A percentile compares a stretch with the other conserved stretches of the same genome.
These are phyloP conservation scores for Porites lutea DNA, from an alignment of 64 coral and sea anemone genomes.

Conservation along the genomic window DNA sequence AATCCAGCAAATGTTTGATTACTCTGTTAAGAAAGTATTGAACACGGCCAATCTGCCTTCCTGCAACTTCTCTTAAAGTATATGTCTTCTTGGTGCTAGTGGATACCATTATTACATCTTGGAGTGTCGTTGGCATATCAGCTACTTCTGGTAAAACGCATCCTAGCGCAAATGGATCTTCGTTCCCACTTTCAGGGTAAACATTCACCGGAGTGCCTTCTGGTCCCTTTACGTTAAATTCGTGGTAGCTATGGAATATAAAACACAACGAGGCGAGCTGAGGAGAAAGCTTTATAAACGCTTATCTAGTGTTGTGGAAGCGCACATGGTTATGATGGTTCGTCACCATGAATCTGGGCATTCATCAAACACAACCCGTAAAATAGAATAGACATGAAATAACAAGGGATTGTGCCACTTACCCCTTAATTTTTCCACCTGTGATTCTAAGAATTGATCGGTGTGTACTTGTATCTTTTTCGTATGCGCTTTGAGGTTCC, in stretches of 20 bases:
- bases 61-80: slow-evolving; percentile 22
- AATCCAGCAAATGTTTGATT: not conserved
- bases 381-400: not conserved
- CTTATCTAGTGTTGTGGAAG: not conserved
- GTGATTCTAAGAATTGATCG: not conserved
- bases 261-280: not conserved
- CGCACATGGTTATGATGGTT: not conserved
- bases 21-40: slow-evolving; percentile 49
- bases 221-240: slow-evolving; percentile 34
- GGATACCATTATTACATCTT: no score
- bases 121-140: no score
- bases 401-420: not conserved
- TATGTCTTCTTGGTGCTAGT: slow-evolving; percentile 21
- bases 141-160: not conserved
- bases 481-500: no score
- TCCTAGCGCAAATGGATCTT: slow-evolving; percentile 15
- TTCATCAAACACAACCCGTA: not conserved
- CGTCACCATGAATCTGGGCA: not conserved
- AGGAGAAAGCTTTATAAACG: no score
- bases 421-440: not conserved
- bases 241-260: slow-evolving; percentile 11
- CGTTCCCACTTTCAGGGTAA: not conserved
- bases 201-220: slow-evolving; percentile 6
- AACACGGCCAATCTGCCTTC: slow-evolving; percentile 39
- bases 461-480: not conserved